Evolutionary conservation across 1,140 invertebrate species (phyloP), one percentile per base, ranked within the genome.

Genomic region (Chrysomallon squamiferum): DNA sequence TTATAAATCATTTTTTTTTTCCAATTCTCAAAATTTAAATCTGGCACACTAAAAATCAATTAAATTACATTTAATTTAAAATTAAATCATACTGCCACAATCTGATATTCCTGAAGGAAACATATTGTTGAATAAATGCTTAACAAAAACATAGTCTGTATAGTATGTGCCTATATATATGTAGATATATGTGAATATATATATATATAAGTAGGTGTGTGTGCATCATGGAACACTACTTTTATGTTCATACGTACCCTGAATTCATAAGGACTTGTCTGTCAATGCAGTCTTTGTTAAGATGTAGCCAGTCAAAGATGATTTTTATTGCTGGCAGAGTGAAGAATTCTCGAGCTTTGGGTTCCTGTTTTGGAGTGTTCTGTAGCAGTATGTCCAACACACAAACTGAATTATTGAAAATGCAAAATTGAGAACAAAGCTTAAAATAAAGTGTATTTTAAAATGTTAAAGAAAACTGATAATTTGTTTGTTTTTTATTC

Each of bases 301-400:
- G 84, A 63, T 84, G 80, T 60, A 92, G 84, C 92, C 92, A 94
- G 71, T 92, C 89, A 76, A 93, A 86, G 74, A 91, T 87, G 60
- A 93, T 86, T 87, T 92, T 93, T 64, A 93, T 91, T 89, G 85
- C 64, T 83, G 92, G 91, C 68, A 93, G 84, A 30, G 91, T 91
- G 66, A 90, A 89, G 78, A 90, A 92, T 43, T 90, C 88, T 18
- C 70, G 88, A 83, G 73, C 82, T 80, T 84, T 89, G 76, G 75
- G 88, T 87, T 68, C 91, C 84, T 22, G 90, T 62, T 80, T 80
- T 1, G 83, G 83, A 89, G 81, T 93, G 89, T 71, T 92, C 88
- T 63, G 86, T 45, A 93, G 83, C 71, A 93, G 86, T 13, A 92
- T 90, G 77, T 92, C 90, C 57, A 93, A 80, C 52, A 90, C 89